Base-by-base conservation (phyloP, 1,140 invertebrate genomes). In the Odontomachus brunneus region DNA sequence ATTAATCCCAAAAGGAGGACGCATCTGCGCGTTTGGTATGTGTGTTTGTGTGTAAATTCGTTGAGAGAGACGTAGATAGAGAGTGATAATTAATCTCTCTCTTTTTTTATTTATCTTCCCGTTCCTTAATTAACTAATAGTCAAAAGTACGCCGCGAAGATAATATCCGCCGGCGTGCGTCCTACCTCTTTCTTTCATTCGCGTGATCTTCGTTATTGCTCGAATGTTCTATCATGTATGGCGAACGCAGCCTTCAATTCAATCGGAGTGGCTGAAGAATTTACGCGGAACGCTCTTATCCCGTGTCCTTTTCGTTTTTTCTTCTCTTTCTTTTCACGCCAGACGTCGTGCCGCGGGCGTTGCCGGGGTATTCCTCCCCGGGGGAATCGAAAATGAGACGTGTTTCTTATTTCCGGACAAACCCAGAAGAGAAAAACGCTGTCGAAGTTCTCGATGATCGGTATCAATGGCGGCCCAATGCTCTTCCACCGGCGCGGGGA, bases 401-500 rank as follows among this genome's bases (percentile, higher is more conserved):
- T 67, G 74, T 67, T 80, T 80, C 65, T 71, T 80, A 69, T 80
- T 80, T 80, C 65, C 33, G 65, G 51, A 75, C 29, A 75, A 38
- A 74, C 2, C 38, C 55, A 86, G 59, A 29, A n/a, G 26, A 76
- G 22, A 51, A 75, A 57, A 67, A 49, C 29, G 33, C 12, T 66
- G 59, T 73, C 66, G 59, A 82, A 62, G 71, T 9, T 72, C 0
- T 88, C 83, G 5, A 22, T 67, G 38, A 11, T 76, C 49, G 84
- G 72, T 44, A 67, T 63, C 11, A 65, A 82, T 24, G 55, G n/a
- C 0, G 60, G 78, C 19, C 78, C 83, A 5, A 2, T 85, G 49
- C 63, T 83, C 15, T 88, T 85, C 24, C 67, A 85, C 19, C 85
- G 26, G 17, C 87, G 78, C 0, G 73, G 62, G 2, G 86, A 88